Base-by-base conservation (phyloP, 2,113 vertebrate genomes). In the Phodopus roborovskii region DNA sequence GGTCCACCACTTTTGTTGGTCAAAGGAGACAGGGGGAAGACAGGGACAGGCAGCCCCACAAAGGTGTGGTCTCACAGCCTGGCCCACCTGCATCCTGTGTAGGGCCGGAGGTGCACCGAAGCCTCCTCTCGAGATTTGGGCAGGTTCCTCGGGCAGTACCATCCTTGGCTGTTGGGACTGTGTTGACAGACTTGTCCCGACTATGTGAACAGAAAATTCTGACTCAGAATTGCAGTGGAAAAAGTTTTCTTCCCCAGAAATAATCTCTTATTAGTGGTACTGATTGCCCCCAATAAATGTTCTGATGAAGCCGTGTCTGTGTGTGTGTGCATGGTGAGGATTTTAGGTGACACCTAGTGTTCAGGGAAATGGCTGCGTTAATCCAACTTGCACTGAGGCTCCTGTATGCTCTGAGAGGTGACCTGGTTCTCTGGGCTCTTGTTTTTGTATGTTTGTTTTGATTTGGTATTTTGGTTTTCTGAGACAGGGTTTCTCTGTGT, bases 201-300 rank as follows among this genome's bases (percentile, higher is more conserved):
- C 0, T 66, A 5, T 20, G 33, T 10, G 48, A 42, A 36, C 9
- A 86, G 11, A 94, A 86, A 89, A 60, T 39, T 0, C 1, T 78
- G 91, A 16, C 7, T 7, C 74, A 94, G 45, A 36, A 82, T 77
- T 73, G 39, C 64, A 58, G 50, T 26, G 10, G 8, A 42, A 64
- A 7, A 60, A 7, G 36, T 73, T 28, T n/a, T 3, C 16, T 48
- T 8, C 11, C n/a, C 36, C 19, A 11, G 4, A 33, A 7, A 75
- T 77, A 73, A 86, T 56, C 60, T 36, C 17, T 42, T n/a, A 30
- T 93, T n/a, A n/a, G 62, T 24, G 85, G 68, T 70, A 93, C 12
- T 83, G 36, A 68, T 53, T 77, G 33, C 58, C 62, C 24, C 16
- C 50, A 97, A 94, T 97, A 97, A 96, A 95, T 74, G 12, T 75